These are phyloP conservation scores for Ethmia dodecea DNA, from an alignment of 2,888 invertebrate species.

Conservation along the genomic window DNA sequence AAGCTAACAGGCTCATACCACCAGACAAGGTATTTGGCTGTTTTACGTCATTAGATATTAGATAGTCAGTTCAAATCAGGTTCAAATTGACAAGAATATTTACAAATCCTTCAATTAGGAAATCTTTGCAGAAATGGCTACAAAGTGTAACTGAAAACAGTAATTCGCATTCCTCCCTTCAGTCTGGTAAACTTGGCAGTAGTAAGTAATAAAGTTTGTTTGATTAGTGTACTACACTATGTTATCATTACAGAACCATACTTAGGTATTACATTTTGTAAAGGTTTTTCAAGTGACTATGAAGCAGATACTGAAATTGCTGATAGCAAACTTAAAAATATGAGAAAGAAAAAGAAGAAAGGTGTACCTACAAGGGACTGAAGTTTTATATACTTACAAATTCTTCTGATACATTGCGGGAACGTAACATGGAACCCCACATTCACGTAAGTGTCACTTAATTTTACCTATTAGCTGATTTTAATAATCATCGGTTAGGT, in stretches of 20 bases:
- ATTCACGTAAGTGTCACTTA: too few species aligned
- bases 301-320: slow-evolving; percentile 23
- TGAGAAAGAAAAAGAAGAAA: not conserved
- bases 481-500: too few species aligned
- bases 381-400: too few species aligned
- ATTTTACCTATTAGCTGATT: too few species aligned
- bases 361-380: too few species aligned
- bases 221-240: not conserved
- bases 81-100: too few species aligned
- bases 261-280: not conserved
- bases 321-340: not conserved
- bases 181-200: slow-evolving; percentile 21
- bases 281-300: slow-evolving; percentile 33
- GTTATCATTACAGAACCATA: slow-evolving; percentile 2
- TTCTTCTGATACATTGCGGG: too few species aligned
- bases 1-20: slow-evolving; percentile 55
- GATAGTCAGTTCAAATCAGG: too few species aligned
- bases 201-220: too few species aligned
- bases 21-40: slow-evolving; percentile 52
- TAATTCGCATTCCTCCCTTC: slow-evolving; percentile 40
- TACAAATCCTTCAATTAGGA: too few species aligned
- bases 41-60: too few species aligned
- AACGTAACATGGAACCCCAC: too few species aligned
- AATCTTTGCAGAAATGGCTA: slow-evolving; percentile 51
- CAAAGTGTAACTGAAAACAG: slow-evolving; percentile 51